phyloP scores from a whole-genome alignment of 30 jellyfish, hydroid and myxozoan genomes.

The Clytia hemisphaerica region DNA sequence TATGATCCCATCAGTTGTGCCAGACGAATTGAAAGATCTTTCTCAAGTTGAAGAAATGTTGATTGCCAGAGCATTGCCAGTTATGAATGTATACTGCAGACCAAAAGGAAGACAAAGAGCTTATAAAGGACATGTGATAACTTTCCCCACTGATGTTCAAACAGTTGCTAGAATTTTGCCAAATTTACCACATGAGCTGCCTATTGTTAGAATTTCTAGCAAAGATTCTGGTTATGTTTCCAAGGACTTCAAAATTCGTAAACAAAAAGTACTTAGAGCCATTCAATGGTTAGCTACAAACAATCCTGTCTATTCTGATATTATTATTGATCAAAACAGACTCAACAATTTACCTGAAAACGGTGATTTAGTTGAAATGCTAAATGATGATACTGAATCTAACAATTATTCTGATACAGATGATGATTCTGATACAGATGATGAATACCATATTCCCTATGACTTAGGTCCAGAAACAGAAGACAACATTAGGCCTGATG shows the following conservation, averaged over 20 bases:
- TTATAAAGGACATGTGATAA: conserved; percentile 25
- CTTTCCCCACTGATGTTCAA: conserved; percentile 6
- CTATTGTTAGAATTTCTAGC: conserved; percentile 10
- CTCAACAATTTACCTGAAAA: neutral
- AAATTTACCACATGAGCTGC: conserved; percentile 23
- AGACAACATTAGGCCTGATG: no score
- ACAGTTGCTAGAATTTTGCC: conserved; percentile 13
- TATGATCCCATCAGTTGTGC: conserved; percentile 22
- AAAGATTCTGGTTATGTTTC: neutral
- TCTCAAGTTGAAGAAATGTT: conserved; percentile 16
- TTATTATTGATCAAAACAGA: conserved; percentile 5
- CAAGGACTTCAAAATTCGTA: neutral
- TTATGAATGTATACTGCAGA: conserved; percentile 3
- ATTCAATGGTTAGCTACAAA: conserved; percentile 10
- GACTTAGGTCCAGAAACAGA: no score
- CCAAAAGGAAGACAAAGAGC: conserved; percentile 39
- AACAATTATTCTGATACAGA: neutral
- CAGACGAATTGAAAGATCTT: conserved; percentile 14
- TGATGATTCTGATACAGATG: conserved; percentile 9
- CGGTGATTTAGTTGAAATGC: conserved; percentile 18
- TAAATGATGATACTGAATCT: conserved; percentile 3
- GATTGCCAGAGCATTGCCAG: conserved; percentile 39
- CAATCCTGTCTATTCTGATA: conserved; percentile 21
- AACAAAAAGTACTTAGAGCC: conserved; percentile 6
- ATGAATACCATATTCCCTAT: conserved; percentile 22